These are phyloP conservation scores for Drepanosiphum platanoidis DNA, from an alignment of 2,888 invertebrate genomes.

Conservation along the genomic window DNA sequence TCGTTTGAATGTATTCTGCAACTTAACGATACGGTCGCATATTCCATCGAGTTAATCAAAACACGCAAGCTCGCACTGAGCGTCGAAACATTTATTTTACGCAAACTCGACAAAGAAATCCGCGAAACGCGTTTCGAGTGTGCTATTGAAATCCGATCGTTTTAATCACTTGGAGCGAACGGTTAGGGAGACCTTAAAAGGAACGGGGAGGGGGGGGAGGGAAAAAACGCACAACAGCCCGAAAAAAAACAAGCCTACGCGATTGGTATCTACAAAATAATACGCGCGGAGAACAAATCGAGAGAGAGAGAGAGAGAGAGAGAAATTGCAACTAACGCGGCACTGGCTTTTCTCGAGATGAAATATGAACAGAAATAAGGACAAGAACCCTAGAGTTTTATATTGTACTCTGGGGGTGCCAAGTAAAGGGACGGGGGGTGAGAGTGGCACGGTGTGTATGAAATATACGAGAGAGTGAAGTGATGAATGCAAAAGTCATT, in stretches of 20 bases:
- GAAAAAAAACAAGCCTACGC: background rate
- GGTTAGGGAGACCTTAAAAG: background rate
- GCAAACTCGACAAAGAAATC: too few species aligned
- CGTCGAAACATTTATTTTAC: too few species aligned
- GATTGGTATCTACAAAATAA: background rate
- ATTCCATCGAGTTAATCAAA: too few species aligned
- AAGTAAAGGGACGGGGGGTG: background rate
- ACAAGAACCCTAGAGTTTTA: slow-evolving; percentile 36
- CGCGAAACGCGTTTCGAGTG: too few species aligned
- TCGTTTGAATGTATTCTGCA: too few species aligned
- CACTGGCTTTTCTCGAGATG: background rate
- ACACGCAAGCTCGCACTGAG: too few species aligned
- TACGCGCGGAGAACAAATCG: background rate
- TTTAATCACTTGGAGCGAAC: background rate
- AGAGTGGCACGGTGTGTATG: background rate
- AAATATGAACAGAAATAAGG: slow-evolving; percentile 51
- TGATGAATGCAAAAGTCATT: slow-evolving; percentile 46
- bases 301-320: background rate
- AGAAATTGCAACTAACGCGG: slow-evolving; percentile 17
- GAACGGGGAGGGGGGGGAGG: background rate
- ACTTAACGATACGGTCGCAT: too few species aligned
- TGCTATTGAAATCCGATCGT: too few species aligned
- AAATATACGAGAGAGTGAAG: slow-evolving; percentile 1
- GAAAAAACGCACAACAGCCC: background rate
- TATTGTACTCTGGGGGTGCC: slow-evolving; percentile 28